Evolutionary conservation across 2,888 invertebrate species (phyloP).

Genomic region (Tenthredo notha): DNA sequence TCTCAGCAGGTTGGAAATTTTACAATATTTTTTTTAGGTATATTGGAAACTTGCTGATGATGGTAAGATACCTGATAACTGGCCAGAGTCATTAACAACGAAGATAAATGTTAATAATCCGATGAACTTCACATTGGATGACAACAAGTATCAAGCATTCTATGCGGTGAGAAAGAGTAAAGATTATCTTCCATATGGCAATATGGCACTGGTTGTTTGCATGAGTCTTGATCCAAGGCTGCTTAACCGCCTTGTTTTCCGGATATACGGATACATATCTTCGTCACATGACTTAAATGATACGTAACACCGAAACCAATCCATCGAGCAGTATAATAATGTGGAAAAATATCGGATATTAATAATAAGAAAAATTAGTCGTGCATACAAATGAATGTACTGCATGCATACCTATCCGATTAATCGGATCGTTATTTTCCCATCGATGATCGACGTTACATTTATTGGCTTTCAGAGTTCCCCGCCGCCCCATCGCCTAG

Average conservation of each 20-base stretch:
- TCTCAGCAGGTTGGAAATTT: not conserved
- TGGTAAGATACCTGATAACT: constrained; percentile 86
- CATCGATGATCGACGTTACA: not conserved
- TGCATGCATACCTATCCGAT: not conserved
- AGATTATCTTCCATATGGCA: not conserved
- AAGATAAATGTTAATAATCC: constrained; percentile 87
- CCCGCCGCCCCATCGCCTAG: constrained; percentile 89
- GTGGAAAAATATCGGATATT: not conserved
- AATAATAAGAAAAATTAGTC: not conserved
- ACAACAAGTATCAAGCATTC: constrained; percentile 82
- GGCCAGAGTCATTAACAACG: constrained; percentile 88
- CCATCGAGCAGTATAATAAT: not conserved
- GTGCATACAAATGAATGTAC: no score
- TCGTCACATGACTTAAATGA: not conserved
- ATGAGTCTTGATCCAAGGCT: not conserved
- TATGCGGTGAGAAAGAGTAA: constrained; percentile 82
- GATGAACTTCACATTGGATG: constrained; percentile 83
- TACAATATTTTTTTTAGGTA: constrained; percentile 78
- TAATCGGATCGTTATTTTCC: not conserved
- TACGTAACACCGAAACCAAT: not conserved
- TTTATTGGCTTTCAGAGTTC: constrained; percentile 86
- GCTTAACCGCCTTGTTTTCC: not conserved
- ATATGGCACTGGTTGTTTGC: not conserved
- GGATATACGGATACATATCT: not conserved
- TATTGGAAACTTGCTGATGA: constrained; percentile 93